Conservation (phyloP, 2,888 invertebrate genomes). For the Phymatocera aterrima region DNA sequence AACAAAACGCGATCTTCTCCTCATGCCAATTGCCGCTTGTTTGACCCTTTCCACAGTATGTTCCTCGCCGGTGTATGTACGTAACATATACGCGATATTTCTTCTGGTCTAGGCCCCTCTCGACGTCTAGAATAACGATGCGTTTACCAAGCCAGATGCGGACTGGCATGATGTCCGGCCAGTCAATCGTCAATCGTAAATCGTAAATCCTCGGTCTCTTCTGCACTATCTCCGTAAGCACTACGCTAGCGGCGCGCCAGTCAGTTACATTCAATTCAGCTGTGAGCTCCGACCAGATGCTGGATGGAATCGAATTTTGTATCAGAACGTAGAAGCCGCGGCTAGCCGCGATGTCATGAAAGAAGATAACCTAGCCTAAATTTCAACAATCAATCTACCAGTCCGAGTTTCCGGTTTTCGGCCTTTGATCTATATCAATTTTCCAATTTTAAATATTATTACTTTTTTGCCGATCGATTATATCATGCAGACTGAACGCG, state of each 20-base stretch:
- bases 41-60: conserved; percentile 5
- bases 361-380: no score
- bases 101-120: not conserved
- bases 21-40: conserved; percentile 28
- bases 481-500: no score
- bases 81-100: no score
- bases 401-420: no score
- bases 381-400: no score
- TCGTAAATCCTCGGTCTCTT: conserved; percentile 4
- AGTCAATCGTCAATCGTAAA: conserved; percentile 20
- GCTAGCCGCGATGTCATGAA: no score
- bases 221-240: not conserved
- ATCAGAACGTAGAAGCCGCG: no score
- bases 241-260: not conserved
- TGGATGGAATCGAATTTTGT: no score
- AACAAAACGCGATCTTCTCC: conserved; percentile 1
- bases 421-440: no score
- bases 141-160: conserved; percentile 7
- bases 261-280: not conserved
- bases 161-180: not conserved
- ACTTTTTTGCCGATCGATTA: no score
- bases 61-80: not conserved
- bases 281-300: not conserved
- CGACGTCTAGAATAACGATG: conserved; percentile 1
- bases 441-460: no score